Evolutionary conservation across 2,113 vertebrate genomes (phyloP).

Genomic region (Gymnocephalus cernua): DNA sequence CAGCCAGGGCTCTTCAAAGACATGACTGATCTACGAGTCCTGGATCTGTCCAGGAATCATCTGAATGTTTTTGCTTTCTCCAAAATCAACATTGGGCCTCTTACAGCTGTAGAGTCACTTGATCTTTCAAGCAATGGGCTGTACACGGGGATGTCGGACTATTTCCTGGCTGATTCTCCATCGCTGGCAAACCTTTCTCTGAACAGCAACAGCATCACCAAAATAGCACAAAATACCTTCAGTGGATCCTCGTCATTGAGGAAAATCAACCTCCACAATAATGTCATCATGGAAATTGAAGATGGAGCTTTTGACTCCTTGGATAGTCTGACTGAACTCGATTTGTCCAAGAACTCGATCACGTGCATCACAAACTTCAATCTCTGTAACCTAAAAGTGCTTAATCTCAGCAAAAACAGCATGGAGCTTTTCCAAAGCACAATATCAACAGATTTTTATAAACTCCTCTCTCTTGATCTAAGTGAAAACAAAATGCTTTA

Average conservation of each 20-base stretch:
- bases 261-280: constrained; percentile 91
- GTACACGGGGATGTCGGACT: constrained; percentile 88
- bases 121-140: constrained; percentile 93
- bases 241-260: constrained; percentile 78
- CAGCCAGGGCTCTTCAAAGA: constrained; percentile 86
- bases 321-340: constrained; percentile 86
- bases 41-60: constrained; percentile 90
- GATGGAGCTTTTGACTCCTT: constrained; percentile 91
- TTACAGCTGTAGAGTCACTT: constrained; percentile 84
- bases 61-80: constrained; percentile 83
- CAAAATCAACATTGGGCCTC: constrained; percentile 79
- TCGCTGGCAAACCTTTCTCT: constrained; percentile 87
- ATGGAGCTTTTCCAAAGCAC: constrained; percentile 89
- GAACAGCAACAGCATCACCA: constrained; percentile 92
- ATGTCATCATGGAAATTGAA: constrained; percentile 95
- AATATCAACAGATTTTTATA: constrained; percentile 69
- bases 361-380: constrained; percentile 94
- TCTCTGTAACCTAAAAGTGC: constrained; percentile 85
- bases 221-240: constrained; percentile 86
- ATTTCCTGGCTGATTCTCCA: constrained; percentile 87
- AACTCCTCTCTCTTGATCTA: constrained; percentile 88
- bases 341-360: constrained; percentile 95
- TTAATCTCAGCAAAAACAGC: constrained; percentile 96
- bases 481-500: constrained; percentile 91
- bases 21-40: constrained; percentile 85